Conservation (phyloP, 2,113 vertebrate species). For the Dipodomys stephensi region DNA sequence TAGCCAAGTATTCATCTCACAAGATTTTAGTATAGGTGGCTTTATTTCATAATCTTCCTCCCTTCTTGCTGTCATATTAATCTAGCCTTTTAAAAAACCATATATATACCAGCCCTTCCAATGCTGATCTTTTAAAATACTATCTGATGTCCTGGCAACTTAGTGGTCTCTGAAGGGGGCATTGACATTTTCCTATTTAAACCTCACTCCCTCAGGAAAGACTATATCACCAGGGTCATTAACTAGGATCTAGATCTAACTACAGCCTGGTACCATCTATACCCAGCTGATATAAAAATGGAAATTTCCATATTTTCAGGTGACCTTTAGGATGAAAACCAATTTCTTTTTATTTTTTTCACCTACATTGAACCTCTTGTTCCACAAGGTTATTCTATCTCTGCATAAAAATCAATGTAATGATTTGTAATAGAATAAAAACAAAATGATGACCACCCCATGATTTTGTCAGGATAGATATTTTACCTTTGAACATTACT, state of each 20-base stretch:
- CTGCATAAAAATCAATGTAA: conserved; percentile 72
- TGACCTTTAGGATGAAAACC: conserved; percentile 84
- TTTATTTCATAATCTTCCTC: conserved; percentile 4
- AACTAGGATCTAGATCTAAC: conserved; percentile 79
- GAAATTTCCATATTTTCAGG: conserved; percentile 77
- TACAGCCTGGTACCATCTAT: conserved; percentile 50
- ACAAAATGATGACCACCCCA: conserved; percentile 44
- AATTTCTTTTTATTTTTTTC: neutral
- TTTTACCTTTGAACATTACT: conserved; percentile 65
- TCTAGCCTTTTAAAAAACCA: neutral
- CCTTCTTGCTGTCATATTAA: conserved; percentile 10
- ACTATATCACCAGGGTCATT: conserved; percentile 78
- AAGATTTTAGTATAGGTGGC: neutral
- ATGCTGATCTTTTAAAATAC: conserved; percentile 67
- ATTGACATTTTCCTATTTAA: conserved; percentile 85
- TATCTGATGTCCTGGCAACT: conserved; percentile 70
- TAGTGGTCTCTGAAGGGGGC: conserved; percentile 68
- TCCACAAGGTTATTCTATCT: conserved; percentile 63
- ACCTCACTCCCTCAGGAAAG: conserved; percentile 71
- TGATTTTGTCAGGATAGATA: conserved; percentile 21
- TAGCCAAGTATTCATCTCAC: neutral
- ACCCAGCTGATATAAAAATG: conserved; percentile 82
- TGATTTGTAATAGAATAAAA: conserved; percentile 79
- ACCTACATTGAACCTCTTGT: conserved; percentile 51
- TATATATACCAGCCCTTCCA: conserved; percentile 36